Percentiles rank a stretch among this genome's conserved stretches.
Evolutionary conservation across 2,888 invertebrate genomes (phyloP).

Genomic region (Luperina nickerlii): DNA sequence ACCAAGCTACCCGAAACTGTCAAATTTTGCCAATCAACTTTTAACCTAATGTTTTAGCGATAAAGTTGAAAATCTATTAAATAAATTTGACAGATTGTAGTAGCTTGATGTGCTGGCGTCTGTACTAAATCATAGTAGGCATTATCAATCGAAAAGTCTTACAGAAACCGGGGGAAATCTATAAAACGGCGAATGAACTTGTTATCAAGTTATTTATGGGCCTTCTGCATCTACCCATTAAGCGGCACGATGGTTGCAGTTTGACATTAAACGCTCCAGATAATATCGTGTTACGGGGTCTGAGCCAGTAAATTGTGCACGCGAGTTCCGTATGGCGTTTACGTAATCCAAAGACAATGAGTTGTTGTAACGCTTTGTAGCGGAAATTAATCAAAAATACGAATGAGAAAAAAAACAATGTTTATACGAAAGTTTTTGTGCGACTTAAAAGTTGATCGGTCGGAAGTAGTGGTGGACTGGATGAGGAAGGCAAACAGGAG

Average conservation of each 20-base stretch:
- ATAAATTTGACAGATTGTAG: too few species aligned
- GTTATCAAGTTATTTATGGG: neutral
- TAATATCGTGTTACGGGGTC: conserved; percentile 62
- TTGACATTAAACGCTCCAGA: conserved; percentile 63
- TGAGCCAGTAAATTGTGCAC: conserved; percentile 63
- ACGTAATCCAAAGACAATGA: conserved; percentile 58
- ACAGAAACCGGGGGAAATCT: neutral
- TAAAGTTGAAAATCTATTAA: too few species aligned
- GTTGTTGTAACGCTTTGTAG: conserved; percentile 36
- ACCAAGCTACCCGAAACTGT: too few species aligned
- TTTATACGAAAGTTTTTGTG: neutral
- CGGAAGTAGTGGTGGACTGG: too few species aligned
- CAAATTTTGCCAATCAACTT: too few species aligned
- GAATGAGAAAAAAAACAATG: conserved; percentile 8
- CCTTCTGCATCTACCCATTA: conserved; percentile 26
- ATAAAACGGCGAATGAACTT: conserved; percentile 2
- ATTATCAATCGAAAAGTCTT: neutral
- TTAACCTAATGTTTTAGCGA: too few species aligned
- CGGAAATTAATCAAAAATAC: conserved; percentile 32
- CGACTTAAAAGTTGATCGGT: neutral
- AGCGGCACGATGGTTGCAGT: conserved; percentile 38
- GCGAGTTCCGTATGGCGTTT: conserved; percentile 63
- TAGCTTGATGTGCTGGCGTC: too few species aligned
- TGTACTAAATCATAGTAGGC: too few species aligned
- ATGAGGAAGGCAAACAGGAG: neutral